Evolutionary conservation across 2,888 invertebrate species (phyloP).

Genomic region (Eupithecia insigniata): DNA sequence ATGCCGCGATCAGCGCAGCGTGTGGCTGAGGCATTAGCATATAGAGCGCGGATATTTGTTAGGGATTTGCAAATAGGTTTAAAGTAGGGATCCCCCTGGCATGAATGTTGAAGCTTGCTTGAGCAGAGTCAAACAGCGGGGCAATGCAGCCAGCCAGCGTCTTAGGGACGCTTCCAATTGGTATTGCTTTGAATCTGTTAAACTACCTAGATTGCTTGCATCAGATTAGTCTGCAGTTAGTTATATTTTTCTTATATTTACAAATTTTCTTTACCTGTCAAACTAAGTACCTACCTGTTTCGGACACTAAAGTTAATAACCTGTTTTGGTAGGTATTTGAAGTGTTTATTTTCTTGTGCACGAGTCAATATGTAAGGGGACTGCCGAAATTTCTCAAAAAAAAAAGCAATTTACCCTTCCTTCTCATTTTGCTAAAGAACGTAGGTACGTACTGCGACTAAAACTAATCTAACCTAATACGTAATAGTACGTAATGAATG

Average conservation of each 20-base stretch:
- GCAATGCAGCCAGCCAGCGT: neutral
- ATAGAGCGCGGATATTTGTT: slow-evolving; percentile 27
- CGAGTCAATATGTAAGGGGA: too few species aligned
- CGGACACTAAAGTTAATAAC: too few species aligned
- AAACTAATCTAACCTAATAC: too few species aligned
- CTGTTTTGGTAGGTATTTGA: too few species aligned
- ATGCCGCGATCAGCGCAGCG: slow-evolving; percentile 23
- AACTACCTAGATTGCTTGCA: neutral
- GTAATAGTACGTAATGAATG: too few species aligned
- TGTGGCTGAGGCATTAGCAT: slow-evolving; percentile 22
- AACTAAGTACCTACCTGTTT: too few species aligned
- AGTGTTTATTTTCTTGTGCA: too few species aligned
- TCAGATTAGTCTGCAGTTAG: neutral
- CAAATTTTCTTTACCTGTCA: neutral
- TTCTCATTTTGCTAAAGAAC: too few species aligned
- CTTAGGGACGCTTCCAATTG: neutral
- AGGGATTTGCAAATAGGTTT: slow-evolving; percentile 5
- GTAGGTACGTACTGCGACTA: too few species aligned
- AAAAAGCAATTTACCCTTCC: too few species aligned
- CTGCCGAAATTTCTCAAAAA: too few species aligned
- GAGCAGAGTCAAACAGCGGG: neutral
- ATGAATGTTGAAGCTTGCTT: neutral
- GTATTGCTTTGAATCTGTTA: neutral
- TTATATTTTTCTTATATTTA: too few species aligned
- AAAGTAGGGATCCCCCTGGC: neutral